These are phyloP conservation scores for Oreotrochilus melanogaster DNA, from an alignment of 2,113 vertebrate species.

Conservation along the genomic window DNA sequence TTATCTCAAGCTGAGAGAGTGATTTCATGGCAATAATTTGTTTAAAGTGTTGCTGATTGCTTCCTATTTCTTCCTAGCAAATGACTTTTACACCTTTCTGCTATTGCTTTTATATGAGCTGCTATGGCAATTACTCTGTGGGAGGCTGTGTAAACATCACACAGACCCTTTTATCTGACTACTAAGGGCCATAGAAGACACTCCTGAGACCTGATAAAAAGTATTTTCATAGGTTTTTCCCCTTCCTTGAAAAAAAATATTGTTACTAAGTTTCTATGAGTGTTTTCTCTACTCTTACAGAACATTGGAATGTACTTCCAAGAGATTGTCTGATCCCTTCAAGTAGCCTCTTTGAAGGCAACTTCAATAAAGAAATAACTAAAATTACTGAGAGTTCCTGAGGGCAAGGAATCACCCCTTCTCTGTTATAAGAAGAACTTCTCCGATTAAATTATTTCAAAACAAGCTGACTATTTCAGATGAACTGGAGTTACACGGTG, in stretches of 20 bases:
- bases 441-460: background rate
- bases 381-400: background rate
- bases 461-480: background rate
- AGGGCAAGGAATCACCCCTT: background rate
- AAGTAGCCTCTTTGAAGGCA: background rate
- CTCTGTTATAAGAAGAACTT: background rate
- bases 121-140: constrained; percentile 51
- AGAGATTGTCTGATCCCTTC: background rate
- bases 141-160: constrained; percentile 63
- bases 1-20: constrained; percentile 77
- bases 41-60: constrained; percentile 81
- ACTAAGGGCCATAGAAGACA: constrained; percentile 1
- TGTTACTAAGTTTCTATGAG: background rate
- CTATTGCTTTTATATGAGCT: constrained; percentile 62
- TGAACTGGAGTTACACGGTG: fast-evolving
- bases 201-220: constrained; percentile 45
- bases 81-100: constrained; percentile 84
- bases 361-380: background rate
- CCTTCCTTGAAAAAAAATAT: background rate
- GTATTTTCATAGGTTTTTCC: constrained; percentile 7
- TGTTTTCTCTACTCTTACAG: background rate
- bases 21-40: constrained; percentile 83
- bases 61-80: constrained; percentile 81
- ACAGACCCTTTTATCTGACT: constrained; percentile 50
- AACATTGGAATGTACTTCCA: background rate